Evolutionary conservation across 1,140 invertebrate species (phyloP).

Genomic region (Steinernema khuongi): DNA sequence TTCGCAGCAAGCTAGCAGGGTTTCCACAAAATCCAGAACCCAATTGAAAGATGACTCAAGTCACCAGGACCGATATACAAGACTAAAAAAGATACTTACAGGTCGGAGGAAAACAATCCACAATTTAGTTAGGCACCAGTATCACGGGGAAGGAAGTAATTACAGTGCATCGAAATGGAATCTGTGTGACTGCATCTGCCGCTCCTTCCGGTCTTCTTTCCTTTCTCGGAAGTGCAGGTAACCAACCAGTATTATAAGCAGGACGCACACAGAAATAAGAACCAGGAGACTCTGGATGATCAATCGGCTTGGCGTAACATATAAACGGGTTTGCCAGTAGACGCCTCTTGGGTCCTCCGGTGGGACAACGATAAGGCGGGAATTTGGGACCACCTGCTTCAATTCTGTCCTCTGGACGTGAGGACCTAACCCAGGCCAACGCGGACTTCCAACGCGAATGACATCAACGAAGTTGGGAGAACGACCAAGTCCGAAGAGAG

Average conservation of each 20-base stretch:
- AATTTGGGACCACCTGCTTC: conserved; percentile 92
- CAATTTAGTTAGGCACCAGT: background rate
- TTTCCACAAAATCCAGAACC: no score
- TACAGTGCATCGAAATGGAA: conserved; percentile 72
- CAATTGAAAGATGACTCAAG: no score
- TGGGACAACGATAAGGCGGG: conserved; percentile 91
- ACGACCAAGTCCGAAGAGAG: conserved; percentile 85
- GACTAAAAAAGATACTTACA: no score
- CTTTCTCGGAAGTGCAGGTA: conserved; percentile 87
- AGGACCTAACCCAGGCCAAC: conserved; percentile 33
- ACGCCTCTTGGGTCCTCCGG: conserved; percentile 69
- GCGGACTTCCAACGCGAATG: conserved; percentile 74
- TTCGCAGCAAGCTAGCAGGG: no score
- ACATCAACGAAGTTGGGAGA: conserved; percentile 95
- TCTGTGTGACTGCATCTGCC: conserved; percentile 75
- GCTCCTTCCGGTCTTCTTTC: conserved; percentile 77
- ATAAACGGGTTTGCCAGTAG: conserved; percentile 84
- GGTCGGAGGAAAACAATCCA: background rate
- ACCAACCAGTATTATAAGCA: conserved; percentile 77
- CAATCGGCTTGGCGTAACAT: conserved; percentile 87
- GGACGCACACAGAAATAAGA: conserved; percentile 75
- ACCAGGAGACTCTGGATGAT: conserved; percentile 85
- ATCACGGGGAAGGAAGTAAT: conserved; percentile 25
- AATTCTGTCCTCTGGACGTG: conserved; percentile 64
- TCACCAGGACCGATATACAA: no score